Conservation (phyloP, 2,797 vertebrate species). For the Eospalax fontanierii region DNA sequence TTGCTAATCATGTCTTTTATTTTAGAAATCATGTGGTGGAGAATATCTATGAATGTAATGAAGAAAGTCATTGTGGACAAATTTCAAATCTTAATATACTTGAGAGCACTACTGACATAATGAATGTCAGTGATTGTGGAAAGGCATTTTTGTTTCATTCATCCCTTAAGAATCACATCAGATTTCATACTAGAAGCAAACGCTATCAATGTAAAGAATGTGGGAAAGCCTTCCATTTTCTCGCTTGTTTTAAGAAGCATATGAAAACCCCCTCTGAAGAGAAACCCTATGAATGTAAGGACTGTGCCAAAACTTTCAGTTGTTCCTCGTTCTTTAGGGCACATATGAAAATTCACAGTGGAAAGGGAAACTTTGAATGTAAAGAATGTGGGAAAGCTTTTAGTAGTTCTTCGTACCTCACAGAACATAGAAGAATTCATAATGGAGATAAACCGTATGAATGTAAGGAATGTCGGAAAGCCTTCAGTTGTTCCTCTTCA, state of each 20-base stretch:
- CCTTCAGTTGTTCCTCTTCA: constrained; percentile 77
- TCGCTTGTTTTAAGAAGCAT: constrained; percentile 79
- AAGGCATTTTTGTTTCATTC: constrained; percentile 22
- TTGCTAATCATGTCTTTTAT: constrained; percentile 74
- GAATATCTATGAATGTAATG: constrained; percentile 13
- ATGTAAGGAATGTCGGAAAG: constrained; percentile 80
- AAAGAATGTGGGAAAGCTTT: constrained; percentile 76
- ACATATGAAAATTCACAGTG: constrained; percentile 77
- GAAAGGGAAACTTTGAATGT: constrained; percentile 63
- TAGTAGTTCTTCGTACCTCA: constrained; percentile 75
- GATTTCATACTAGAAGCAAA: constrained; percentile 66
- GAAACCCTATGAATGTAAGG: constrained; percentile 78
- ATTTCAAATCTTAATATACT: constrained; percentile 12
- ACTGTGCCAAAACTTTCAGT: constrained; percentile 68
- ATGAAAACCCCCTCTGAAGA: constrained; percentile 73
- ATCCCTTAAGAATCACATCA: constrained; percentile 69
- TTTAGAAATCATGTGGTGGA: constrained; percentile 64
- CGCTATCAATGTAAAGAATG: constrained; percentile 76
- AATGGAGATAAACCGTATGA: constrained; percentile 79
- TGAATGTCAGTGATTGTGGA: constrained; percentile 61
- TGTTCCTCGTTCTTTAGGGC: constrained; percentile 72
- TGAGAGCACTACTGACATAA: constrained; percentile 17
- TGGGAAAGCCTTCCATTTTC: constrained; percentile 79
- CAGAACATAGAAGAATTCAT: constrained; percentile 77
- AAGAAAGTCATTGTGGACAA: constrained; percentile 50